These are phyloP conservation scores for Mercenaria mercenaria DNA, from an alignment of 1,140 invertebrate species.

Conservation along the genomic window DNA sequence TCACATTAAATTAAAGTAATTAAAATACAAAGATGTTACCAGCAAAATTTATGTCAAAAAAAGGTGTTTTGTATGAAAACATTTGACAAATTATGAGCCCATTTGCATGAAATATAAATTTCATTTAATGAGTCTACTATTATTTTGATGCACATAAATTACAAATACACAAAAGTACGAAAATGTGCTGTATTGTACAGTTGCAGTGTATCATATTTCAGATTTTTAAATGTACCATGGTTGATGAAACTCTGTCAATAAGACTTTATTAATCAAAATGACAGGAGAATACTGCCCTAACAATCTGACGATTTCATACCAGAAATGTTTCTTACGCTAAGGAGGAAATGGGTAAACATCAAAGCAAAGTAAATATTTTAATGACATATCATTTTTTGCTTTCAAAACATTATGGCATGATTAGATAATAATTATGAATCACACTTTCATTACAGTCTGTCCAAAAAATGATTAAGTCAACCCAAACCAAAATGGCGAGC, in stretches of 20 bases:
- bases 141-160: background rate
- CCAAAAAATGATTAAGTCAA: too few relatives aligned
- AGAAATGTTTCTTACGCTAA: background rate
- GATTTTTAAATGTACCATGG: background rate
- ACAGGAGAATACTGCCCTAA: background rate
- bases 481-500: too few relatives aligned
- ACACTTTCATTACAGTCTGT: background rate
- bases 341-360: background rate
- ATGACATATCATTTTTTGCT: background rate
- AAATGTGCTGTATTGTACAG: background rate
- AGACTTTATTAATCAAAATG: background rate
- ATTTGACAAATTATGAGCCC: background rate
- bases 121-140: background rate
- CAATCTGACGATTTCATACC: background rate
- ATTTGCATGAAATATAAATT: background rate
- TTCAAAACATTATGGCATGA: background rate
- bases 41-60: background rate
- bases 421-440: background rate
- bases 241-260: background rate
- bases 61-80: background rate
- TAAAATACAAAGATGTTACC: too few relatives aligned
- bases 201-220: slow-evolving; percentile 5
- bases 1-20: too few relatives aligned
- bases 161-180: background rate
- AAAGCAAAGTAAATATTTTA: slow-evolving; percentile 15